These are phyloP conservation scores for Rhea pennata DNA, from an alignment of 2,113 vertebrate species.

Conservation along the genomic window DNA sequence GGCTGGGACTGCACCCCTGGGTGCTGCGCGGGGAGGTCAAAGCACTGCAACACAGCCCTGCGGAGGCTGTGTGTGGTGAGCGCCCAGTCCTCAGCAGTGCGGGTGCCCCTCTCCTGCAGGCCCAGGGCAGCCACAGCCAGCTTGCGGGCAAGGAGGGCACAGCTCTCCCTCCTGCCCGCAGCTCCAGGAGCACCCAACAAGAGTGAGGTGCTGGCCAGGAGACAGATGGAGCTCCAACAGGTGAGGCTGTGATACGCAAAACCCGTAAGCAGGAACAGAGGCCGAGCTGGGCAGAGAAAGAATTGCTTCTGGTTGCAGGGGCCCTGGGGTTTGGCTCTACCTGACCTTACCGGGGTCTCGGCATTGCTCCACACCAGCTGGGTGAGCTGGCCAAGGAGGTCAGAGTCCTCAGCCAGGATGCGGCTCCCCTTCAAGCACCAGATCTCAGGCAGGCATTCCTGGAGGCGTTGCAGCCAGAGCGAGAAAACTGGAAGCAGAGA, in stretches of 20 bases:
- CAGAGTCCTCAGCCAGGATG: slow-evolving; percentile 63
- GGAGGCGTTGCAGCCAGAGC: slow-evolving; percentile 84
- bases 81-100: fast-evolving
- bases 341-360: slow-evolving; percentile 82
- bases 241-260: neutral
- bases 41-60: fast-evolving
- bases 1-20: neutral
- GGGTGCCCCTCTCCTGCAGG: neutral
- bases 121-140: neutral
- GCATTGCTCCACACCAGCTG: slow-evolving; percentile 85
- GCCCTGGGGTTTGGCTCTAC: fast-evolving
- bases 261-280: neutral
- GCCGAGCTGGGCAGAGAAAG: neutral
- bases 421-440: slow-evolving; percentile 63
- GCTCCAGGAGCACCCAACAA: too few species aligned
- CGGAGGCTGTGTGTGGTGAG: neutral
- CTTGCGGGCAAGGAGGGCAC: neutral
- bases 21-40: neutral
- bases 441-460: slow-evolving; percentile 74
- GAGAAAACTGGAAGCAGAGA: slow-evolving; percentile 78
- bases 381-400: slow-evolving; percentile 69
- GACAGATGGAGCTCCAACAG: neutral
- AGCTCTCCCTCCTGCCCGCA: too few species aligned
- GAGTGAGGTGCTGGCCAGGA: too few species aligned
- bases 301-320: neutral